phyloP scores from a whole-genome alignment of 64 coral and sea anemone species.

The Montipora foliosa region DNA sequence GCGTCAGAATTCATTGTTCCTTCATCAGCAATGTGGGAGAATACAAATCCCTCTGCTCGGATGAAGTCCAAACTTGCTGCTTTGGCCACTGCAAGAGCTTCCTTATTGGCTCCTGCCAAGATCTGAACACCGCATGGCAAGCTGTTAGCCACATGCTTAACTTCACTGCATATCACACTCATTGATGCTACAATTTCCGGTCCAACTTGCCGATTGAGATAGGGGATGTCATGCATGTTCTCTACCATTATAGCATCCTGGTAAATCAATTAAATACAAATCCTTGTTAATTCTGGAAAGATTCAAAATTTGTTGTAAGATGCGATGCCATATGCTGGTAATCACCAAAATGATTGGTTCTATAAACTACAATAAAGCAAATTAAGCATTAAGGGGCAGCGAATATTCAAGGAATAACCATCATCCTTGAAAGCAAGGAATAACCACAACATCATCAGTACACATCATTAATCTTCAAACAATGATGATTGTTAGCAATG shows the following conservation, averaged over 20 bases:
- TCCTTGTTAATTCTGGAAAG: too few species aligned
- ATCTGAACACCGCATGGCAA: conserved; percentile 94
- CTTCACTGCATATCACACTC: conserved; percentile 93
- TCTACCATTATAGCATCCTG: conserved; percentile 98
- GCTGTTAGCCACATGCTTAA: conserved; percentile 71
- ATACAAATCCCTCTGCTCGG: conserved; percentile 97
- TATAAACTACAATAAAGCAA: too few species aligned
- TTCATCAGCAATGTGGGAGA: conserved; percentile 98
- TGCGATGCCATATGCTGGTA: too few species aligned
- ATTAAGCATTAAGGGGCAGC: too few species aligned
- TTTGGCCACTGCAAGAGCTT: conserved; percentile 95
- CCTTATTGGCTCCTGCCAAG: conserved; percentile 93
- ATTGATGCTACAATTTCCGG: conserved; percentile 96
- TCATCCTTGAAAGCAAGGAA: too few species aligned
- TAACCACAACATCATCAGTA: too few species aligned
- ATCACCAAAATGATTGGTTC: too few species aligned
- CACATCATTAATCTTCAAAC: too few species aligned
- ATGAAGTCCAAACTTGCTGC: conserved; percentile 92
- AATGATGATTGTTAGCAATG: too few species aligned
- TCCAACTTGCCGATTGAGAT: conserved; percentile 94
- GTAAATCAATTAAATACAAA: background rate
- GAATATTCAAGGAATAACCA: too few species aligned
- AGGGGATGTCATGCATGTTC: conserved; percentile 99
- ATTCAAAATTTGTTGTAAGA: too few species aligned
- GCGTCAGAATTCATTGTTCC: conserved; percentile 97